phyloP scores from a whole-genome alignment of 2,113 vertebrate species.

The Misgurnus anguillicaudatus region DNA sequence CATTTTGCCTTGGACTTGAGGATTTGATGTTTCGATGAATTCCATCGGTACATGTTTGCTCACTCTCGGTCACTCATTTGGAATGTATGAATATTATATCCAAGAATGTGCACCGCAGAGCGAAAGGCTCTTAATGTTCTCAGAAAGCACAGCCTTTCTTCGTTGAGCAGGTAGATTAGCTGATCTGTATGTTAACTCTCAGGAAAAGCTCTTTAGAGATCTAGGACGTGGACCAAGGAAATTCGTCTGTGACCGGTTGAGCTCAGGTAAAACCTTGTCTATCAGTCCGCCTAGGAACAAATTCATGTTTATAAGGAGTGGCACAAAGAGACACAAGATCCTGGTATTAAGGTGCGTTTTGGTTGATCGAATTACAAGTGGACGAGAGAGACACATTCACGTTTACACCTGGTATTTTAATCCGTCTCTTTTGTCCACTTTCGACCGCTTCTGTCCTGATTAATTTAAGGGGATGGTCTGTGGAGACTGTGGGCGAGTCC shows the following conservation, averaged over 20 bases:
- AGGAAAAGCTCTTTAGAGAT: constrained; percentile 11
- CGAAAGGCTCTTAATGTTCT: constrained; percentile 29
- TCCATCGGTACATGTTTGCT: constrained; percentile 40
- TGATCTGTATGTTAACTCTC: constrained; percentile 30
- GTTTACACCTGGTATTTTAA: too few relatives aligned
- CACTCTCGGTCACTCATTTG: constrained; percentile 37
- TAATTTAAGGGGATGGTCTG: too few relatives aligned
- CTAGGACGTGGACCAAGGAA: neutral
- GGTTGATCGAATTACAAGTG: too few relatives aligned
- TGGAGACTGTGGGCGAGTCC: too few relatives aligned
- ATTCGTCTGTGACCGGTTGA: neutral
- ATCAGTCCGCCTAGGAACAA: too few relatives aligned
- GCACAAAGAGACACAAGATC: too few relatives aligned
- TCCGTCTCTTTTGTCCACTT: too few relatives aligned
- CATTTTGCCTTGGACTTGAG: constrained; percentile 41
- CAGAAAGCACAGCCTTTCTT: neutral
- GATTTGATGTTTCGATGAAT: constrained; percentile 48
- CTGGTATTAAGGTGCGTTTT: too few relatives aligned
- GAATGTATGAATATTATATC: constrained; percentile 41
- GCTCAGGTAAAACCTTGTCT: too few relatives aligned
- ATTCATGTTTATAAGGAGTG: too few relatives aligned
- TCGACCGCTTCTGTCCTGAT: too few relatives aligned
- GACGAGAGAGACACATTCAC: too few relatives aligned
- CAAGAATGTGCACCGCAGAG: constrained; percentile 20
- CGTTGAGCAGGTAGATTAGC: constrained; percentile 42